phyloP scores from a whole-genome alignment of 1,140 invertebrate species.

The Cryptotermes secundus region DNA sequence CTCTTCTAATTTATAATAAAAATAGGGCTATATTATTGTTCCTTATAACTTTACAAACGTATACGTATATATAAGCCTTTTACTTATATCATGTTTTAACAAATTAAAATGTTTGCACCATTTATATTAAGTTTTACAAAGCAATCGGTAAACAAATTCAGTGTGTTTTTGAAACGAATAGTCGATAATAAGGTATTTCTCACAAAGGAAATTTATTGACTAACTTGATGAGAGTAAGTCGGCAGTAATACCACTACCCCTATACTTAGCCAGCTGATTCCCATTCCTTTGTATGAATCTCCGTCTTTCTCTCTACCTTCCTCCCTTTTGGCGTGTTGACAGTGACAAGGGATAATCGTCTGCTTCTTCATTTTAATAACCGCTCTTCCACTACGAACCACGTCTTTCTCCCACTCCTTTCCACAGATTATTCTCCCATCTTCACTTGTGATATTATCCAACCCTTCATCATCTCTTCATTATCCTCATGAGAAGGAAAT shows the following conservation, averaged over 20 bases:
- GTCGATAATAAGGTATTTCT: background rate
- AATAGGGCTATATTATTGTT: no score
- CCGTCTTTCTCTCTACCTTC: background rate
- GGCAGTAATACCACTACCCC: background rate
- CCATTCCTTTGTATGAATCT: background rate
- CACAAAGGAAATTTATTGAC: background rate
- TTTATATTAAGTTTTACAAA: no score
- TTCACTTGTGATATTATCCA: background rate
- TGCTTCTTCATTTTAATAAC: slow-evolving; percentile 1
- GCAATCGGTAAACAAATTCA: no score
- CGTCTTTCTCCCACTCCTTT: background rate
- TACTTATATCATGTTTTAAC: no score
- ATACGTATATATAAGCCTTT: no score
- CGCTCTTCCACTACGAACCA: background rate
- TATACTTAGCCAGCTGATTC: background rate
- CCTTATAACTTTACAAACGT: no score
- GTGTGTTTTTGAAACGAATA: background rate
- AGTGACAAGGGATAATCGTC: background rate
- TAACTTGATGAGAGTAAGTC: background rate
- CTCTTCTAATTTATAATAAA: no score
- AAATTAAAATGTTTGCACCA: no score
- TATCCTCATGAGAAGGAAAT: background rate
- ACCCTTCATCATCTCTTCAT: background rate
- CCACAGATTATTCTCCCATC: slow-evolving; percentile 1
- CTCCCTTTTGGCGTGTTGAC: background rate